These are phyloP conservation scores for Bombus cullumanus DNA, from an alignment of 1,140 invertebrate genomes.

Conservation along the genomic window DNA sequence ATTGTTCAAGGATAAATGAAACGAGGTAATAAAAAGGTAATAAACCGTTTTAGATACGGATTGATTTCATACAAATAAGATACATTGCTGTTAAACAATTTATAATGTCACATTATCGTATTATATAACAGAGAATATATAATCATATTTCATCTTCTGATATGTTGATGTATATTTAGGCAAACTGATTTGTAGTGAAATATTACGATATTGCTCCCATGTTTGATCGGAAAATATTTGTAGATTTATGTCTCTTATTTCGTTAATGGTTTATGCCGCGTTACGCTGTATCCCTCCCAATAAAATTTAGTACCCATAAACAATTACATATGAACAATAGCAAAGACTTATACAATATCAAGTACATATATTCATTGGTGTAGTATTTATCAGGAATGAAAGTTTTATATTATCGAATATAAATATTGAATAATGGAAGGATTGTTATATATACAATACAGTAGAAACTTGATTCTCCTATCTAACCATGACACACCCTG, in stretches of 20 bases:
- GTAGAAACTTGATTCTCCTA: too few species aligned
- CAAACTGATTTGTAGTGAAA: neutral
- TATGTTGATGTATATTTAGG: neutral
- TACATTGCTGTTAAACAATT: neutral
- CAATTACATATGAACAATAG: neutral
- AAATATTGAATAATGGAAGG: too few species aligned
- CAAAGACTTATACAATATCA: neutral
- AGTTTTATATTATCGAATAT: too few species aligned
- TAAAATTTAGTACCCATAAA: neutral
- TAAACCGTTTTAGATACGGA: neutral
- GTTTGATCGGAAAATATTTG: neutral
- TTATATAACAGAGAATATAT: neutral
- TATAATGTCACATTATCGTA: neutral
- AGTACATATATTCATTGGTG: too few species aligned
- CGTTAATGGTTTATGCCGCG: neutral
- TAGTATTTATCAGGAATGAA: too few species aligned
- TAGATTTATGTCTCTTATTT: neutral
- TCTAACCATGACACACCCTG: too few species aligned
- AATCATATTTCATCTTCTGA: neutral
- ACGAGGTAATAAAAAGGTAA: neutral
- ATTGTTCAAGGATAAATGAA: neutral
- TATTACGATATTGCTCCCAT: neutral
- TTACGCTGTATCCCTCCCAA: neutral
- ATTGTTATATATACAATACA: too few species aligned
- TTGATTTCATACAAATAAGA: neutral